These are phyloP conservation scores for Cordilura impudica DNA, from an alignment of 2,888 invertebrate species.

Conservation along the genomic window DNA sequence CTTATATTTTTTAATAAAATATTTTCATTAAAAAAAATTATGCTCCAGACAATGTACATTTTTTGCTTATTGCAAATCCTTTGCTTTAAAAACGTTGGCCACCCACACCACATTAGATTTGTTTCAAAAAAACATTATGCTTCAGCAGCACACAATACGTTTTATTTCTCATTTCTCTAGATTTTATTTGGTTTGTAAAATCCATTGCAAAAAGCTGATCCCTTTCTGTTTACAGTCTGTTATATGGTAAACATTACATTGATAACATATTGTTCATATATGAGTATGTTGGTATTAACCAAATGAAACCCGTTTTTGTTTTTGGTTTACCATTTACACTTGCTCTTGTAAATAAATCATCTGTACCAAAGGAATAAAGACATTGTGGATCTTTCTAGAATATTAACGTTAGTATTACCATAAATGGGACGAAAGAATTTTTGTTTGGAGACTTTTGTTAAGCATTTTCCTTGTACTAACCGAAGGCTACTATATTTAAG, in stretches of 20 bases:
- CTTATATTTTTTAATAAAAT: no score
- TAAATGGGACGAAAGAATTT: no score
- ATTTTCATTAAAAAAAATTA: not conserved
- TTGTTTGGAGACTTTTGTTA: no score
- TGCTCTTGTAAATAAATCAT: not conserved
- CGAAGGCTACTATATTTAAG: no score
- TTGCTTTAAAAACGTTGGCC: not conserved
- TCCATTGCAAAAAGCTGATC: conserved; percentile 8
- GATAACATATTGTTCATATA: conserved; percentile 34
- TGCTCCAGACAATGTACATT: conserved; percentile 32
- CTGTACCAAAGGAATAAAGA: not conserved
- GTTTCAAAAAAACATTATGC: not conserved
- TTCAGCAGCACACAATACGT: not conserved
- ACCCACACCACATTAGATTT: conserved; percentile 2
- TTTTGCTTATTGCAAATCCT: not conserved
- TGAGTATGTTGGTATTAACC: conserved; percentile 1
- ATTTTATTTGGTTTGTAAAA: not conserved
- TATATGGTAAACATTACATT: conserved; percentile 42
- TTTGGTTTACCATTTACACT: conserved; percentile 1
- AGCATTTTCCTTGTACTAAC: no score
- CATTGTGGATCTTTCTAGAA: no score
- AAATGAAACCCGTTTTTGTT: conserved; percentile 1
- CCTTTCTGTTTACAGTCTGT: conserved; percentile 32
- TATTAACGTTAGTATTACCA: no score
- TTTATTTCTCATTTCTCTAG: no score